Evolutionary conservation across 2,113 vertebrate species (phyloP), one percentile per base, ranked within the genome.

Genomic region (Cochlearius cochlearius): DNA sequence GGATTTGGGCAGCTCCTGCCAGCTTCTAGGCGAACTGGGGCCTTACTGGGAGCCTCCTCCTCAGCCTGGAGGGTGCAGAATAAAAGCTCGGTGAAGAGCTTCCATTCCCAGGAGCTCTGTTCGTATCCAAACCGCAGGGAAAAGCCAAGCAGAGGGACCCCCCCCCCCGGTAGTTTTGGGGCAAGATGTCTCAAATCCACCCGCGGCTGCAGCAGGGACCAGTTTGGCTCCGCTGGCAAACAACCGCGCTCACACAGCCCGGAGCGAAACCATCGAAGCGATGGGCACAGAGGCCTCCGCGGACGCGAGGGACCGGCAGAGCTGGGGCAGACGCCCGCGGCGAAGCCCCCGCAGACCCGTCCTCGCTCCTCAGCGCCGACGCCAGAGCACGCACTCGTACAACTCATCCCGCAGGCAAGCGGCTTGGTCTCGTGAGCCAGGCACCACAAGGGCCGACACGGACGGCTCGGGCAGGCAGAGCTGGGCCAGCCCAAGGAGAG

Each of bases 281-380:
- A 17, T 4, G 25, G 29, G n/a, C 26, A n/a, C 20, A 26, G 67
- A 30, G 9, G 9, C 19, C 39, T 34, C 17, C 3, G 56, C 8
- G 27, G 47, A 39, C 10, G 0, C 1, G 41, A 41, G 1, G 15
- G n/a, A 7, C 50, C 10, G 19, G 6, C 27, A 8, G 38, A 38
- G 47, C 9, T 9, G 56, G 25, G 55, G n/a, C 34, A 29, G 22
- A 11, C 29, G 23, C 6, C 45, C 77, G 36, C 68, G 5, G 36
- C 0, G 25, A 34, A 89, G 43, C 52, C 29, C 50, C 69, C 23
- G 3, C 29, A 25, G 27, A 38, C 3, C 12, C 17, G 45, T 10
- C 12, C 59, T 19, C 27, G 19, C 41, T 39, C 23, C 30, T 1
- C 43, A 22, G 20, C 29, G 8, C n/a, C 3, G 2, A 11, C 1